These are phyloP conservation scores for Caenorhabditis sp. DNA, from an alignment of 2,888 invertebrate genomes.

Conservation along the genomic window DNA sequence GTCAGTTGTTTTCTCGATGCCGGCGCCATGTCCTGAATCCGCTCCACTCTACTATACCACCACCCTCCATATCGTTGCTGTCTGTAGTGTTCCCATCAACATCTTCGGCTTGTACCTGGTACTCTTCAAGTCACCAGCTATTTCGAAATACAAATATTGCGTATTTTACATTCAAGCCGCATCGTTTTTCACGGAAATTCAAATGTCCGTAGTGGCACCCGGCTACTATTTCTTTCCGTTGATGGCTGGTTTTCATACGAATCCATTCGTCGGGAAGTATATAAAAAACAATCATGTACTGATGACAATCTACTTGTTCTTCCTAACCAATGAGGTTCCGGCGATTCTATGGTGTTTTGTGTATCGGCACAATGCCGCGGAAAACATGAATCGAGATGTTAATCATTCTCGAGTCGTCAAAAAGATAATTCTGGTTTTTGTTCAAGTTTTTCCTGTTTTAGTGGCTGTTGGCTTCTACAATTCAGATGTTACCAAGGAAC, in stretches of 20 bases:
- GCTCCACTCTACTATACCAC: too few relatives aligned
- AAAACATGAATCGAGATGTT: constrained; percentile 1
- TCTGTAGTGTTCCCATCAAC: too few relatives aligned
- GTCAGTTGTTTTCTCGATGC: too few relatives aligned
- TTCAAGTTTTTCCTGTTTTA: background rate
- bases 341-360: constrained; percentile 20
- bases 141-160: too few relatives aligned
- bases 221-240: constrained; percentile 29
- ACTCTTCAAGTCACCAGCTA: too few relatives aligned
- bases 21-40: too few relatives aligned
- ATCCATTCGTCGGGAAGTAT: background rate
- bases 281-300: constrained; percentile 10
- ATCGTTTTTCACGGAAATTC: constrained; percentile 11
- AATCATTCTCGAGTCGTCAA: background rate
- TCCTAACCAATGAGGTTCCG: constrained; percentile 23
- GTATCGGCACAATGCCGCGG: constrained; percentile 9
- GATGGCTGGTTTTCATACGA: constrained; percentile 18
- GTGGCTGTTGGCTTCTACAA: background rate
- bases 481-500: background rate
- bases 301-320: constrained; percentile 16
- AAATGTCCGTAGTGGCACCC: constrained; percentile 21
- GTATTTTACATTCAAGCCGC: too few relatives aligned
- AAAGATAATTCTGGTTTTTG: background rate
- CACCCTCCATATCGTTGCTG: too few relatives aligned
- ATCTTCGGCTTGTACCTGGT: too few relatives aligned